Percentiles rank a stretch among this genome's conserved stretches.
These are phyloP conservation scores for Ammospiza nelsoni DNA, from an alignment of 2,113 vertebrate species.

Conservation along the genomic window DNA sequence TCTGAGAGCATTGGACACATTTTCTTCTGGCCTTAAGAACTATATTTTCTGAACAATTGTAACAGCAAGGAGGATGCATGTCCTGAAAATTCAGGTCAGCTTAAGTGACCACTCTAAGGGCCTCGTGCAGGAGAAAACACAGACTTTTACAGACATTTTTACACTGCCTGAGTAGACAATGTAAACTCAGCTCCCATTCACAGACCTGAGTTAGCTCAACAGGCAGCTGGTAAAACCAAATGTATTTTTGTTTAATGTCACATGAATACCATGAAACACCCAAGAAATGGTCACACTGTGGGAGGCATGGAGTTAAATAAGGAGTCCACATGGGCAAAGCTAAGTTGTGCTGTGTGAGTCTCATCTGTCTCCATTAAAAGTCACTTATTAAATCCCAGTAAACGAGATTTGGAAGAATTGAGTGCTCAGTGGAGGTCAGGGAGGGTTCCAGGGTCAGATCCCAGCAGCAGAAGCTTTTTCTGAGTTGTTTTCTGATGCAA, in stretches of 20 bases:
- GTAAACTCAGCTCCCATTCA: not conserved
- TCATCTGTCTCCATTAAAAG: not conserved
- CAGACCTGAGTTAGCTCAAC: not conserved
- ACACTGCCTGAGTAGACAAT: not conserved
- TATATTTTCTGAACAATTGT: not conserved
- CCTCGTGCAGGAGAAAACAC: not conserved
- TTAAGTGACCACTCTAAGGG: not conserved
- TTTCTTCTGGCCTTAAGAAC: not conserved
- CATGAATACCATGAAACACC: accelerated
- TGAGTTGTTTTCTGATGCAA: not conserved
- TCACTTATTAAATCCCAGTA: not conserved
- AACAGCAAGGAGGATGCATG: not conserved
- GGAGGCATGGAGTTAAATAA: not conserved
- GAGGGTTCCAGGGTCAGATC: not conserved
- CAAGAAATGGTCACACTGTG: not conserved
- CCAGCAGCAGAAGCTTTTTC: not conserved
- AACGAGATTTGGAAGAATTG: not conserved
- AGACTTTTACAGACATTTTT: not conserved
- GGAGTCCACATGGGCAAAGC: not conserved
- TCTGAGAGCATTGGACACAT: not conserved
- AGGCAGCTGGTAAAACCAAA: not conserved
- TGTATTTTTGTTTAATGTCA: not conserved
- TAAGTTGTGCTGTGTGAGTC: not conserved
- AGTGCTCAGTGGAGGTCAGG: not conserved
- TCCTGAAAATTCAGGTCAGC: not conserved